Conservation (phyloP, 2,888 invertebrate species). For the Eupithecia abbreviata region DNA sequence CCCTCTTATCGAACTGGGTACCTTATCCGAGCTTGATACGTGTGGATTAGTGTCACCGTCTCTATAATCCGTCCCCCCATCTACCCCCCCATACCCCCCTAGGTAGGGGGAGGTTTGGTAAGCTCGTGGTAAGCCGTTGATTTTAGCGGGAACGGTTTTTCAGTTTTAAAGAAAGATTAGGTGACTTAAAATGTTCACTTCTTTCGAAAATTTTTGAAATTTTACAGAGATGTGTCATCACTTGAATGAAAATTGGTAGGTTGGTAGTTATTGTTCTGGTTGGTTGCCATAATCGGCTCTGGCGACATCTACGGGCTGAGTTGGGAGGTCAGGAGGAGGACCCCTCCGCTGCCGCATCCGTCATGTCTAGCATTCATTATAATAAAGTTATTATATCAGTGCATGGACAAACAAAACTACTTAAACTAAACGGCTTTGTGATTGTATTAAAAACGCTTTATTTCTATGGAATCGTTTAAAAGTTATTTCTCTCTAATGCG, state of each 20-base stretch:
- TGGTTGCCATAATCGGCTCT: background rate
- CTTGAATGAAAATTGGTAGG: background rate
- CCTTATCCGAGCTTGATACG: constrained; percentile 13
- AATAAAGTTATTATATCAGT: no score
- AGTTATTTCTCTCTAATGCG: no score
- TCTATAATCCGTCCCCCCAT: constrained; percentile 17
- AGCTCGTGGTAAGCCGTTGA: constrained; percentile 5
- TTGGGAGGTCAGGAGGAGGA: background rate
- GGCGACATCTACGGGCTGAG: background rate
- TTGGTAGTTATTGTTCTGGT: background rate
- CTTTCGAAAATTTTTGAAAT: background rate
- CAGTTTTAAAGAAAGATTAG: constrained; percentile 4
- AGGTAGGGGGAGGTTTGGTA: background rate
- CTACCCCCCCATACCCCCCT: background rate
- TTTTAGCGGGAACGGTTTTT: constrained; percentile 1
- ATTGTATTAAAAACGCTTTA: no score
- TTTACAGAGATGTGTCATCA: background rate
- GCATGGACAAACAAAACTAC: no score
- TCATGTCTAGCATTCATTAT: background rate
- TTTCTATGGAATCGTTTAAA: no score
- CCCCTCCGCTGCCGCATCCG: no score
- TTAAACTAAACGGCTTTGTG: no score
- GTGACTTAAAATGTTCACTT: background rate
- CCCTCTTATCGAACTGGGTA: background rate
- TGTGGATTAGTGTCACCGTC: constrained; percentile 18